Conservation (phyloP, 2,888 invertebrate genomes). For the Balanococcus diminutus region DNA sequence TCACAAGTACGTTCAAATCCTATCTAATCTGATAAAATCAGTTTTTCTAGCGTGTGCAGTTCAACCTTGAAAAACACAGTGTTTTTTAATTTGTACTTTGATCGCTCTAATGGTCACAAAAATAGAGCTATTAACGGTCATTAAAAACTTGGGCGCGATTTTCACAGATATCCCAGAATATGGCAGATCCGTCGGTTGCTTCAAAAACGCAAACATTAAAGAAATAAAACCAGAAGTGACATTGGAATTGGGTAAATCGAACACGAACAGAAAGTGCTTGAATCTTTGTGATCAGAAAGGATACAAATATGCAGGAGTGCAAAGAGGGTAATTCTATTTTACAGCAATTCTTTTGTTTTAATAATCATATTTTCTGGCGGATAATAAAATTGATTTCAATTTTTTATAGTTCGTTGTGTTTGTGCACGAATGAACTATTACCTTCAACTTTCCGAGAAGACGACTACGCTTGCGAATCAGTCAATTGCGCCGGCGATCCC, state of each 20-base stretch:
- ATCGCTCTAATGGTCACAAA: too few relatives aligned
- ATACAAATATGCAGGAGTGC: constrained; percentile 57
- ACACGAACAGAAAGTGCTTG: constrained; percentile 56
- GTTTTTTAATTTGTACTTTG: background rate
- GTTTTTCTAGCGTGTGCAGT: background rate
- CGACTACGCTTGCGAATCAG: constrained; percentile 56
- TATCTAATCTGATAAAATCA: background rate
- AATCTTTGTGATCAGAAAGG: constrained; percentile 56
- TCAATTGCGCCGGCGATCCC: constrained; percentile 57
- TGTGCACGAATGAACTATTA: constrained; percentile 57
- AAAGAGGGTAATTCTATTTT: constrained; percentile 18
- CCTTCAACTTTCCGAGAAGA: constrained; percentile 46
- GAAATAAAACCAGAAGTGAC: constrained; percentile 55
- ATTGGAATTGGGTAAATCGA: constrained; percentile 54
- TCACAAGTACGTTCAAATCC: constrained; percentile 52
- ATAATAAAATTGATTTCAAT: background rate
- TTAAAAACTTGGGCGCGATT: background rate
- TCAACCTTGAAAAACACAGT: background rate
- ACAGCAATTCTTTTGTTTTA: background rate
- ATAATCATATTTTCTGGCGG: background rate
- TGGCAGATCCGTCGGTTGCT: constrained; percentile 57
- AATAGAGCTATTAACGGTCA: background rate
- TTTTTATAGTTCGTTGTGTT: constrained; percentile 56
- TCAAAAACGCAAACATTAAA: constrained; percentile 54
- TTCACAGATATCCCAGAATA: constrained; percentile 57